A percentile compares a stretch with the other conserved stretches of the same genome.
phyloP scores from a whole-genome alignment of 2,888 invertebrate genomes.

The Diarsia brunnea region DNA sequence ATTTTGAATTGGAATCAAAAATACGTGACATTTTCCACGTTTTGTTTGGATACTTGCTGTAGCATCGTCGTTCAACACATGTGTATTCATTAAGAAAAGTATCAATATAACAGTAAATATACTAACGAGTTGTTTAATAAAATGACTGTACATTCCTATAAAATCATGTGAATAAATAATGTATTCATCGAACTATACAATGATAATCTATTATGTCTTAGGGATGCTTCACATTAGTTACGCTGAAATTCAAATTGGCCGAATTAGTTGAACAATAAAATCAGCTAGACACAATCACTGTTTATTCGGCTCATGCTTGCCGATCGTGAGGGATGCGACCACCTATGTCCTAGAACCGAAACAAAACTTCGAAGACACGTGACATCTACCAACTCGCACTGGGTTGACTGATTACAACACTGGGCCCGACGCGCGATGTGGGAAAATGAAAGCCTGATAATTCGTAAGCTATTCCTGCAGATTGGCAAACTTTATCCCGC shows the following conservation, averaged over 20 bases:
- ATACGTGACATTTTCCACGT: conserved; percentile 39
- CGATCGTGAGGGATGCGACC: neutral
- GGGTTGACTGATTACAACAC: neutral
- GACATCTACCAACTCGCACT: neutral
- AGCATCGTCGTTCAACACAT: conserved; percentile 17
- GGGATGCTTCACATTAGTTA: neutral
- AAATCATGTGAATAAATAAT: conserved; percentile 55
- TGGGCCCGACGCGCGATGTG: neutral
- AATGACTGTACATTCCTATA: conserved; percentile 33
- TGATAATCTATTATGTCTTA: conserved; percentile 29
- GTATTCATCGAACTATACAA: conserved; percentile 18
- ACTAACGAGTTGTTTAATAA: conserved; percentile 40
- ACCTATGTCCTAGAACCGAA: neutral
- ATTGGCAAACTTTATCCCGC: neutral
- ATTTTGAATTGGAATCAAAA: conserved; percentile 19
- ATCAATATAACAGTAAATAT: conserved; percentile 44
- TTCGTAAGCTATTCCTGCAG: neutral
- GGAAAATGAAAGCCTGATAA: neutral
- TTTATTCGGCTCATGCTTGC: neutral
- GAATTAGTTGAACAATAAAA: neutral
- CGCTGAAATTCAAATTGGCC: neutral
- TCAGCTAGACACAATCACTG: neutral
- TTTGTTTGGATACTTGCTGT: conserved; percentile 10
- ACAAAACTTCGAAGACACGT: neutral
- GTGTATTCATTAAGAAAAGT: conserved; percentile 44